Evolutionary conservation across 2,113 vertebrate genomes (phyloP).

Genomic region (Abramis brama): DNA sequence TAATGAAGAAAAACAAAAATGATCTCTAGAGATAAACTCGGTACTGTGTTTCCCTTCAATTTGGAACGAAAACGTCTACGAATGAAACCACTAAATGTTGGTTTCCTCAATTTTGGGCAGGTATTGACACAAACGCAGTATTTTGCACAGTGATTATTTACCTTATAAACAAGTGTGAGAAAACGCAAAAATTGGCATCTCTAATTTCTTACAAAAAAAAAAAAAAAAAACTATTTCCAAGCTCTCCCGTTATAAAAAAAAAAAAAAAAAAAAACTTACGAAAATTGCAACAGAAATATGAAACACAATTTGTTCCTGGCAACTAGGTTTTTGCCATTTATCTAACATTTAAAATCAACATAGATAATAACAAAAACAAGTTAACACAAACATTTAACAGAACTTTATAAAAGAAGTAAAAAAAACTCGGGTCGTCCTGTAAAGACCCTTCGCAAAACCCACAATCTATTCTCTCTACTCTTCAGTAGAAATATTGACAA

Average conservation of each 20-base stretch:
- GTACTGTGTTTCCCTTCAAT: constrained; percentile 12
- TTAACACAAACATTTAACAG: constrained; percentile 67
- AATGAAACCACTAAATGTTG: constrained; percentile 39
- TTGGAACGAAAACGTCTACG: constrained; percentile 14
- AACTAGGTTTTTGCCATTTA: constrained; percentile 49
- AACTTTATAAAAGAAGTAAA: constrained; percentile 72
- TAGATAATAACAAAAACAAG: constrained; percentile 58
- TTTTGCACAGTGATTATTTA: constrained; percentile 27
- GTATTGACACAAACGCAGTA: constrained; percentile 5
- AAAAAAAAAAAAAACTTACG: not conserved
- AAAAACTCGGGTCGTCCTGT: constrained; percentile 67
- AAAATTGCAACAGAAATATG: constrained; percentile 10
- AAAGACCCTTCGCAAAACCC: constrained; percentile 61
- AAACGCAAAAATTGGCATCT: constrained; percentile 25
- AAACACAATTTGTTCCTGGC: constrained; percentile 74
- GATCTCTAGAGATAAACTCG: constrained; percentile 43
- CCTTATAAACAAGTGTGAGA: constrained; percentile 23
- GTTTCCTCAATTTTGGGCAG: not conserved
- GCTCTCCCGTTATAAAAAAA: not conserved
- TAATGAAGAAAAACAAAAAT: constrained; percentile 44
- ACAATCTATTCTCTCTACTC: not conserved
- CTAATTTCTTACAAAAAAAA: constrained; percentile 12
- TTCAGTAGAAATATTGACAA: too few species aligned
- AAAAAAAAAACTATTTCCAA: constrained; percentile 3
- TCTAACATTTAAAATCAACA: constrained; percentile 71